Evolutionary conservation across 2,797 vertebrate genomes (phyloP).

Genomic region (Amniataba percoides): DNA sequence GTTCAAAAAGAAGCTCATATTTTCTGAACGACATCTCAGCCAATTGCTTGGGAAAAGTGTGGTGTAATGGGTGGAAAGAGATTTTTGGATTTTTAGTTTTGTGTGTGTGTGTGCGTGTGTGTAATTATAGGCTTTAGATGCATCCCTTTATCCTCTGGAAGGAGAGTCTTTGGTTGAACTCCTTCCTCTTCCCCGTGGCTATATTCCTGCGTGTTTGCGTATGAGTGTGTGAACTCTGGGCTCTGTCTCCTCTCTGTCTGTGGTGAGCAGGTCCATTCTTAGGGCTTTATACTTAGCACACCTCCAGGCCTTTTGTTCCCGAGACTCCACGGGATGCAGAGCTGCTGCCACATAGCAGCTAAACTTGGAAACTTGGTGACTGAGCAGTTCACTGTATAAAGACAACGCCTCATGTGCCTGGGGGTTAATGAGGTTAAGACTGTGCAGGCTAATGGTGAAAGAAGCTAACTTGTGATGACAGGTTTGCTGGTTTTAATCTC

Average conservation of each 20-base stretch:
- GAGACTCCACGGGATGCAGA: slow-evolving; percentile 41
- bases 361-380: slow-evolving; percentile 22
- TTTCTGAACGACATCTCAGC: slow-evolving; percentile 57
- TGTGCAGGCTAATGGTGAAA: slow-evolving; percentile 15
- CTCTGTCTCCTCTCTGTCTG: slow-evolving; percentile 72
- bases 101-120: slow-evolving; percentile 59
- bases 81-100: slow-evolving; percentile 73
- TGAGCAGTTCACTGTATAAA: slow-evolving; percentile 6
- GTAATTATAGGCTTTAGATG: slow-evolving; percentile 80
- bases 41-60: slow-evolving; percentile 70
- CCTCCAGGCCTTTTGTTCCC: slow-evolving; percentile 63
- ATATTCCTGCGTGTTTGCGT: slow-evolving; percentile 52
- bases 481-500: slow-evolving; percentile 32
- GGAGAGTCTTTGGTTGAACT: slow-evolving; percentile 71
- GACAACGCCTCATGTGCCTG: slow-evolving; percentile 4
- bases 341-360: slow-evolving; percentile 25
- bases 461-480: slow-evolving; percentile 25
- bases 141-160: slow-evolving; percentile 80
- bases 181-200: slow-evolving; percentile 70
- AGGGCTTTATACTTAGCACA: slow-evolving; percentile 57
- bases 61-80: slow-evolving; percentile 74
- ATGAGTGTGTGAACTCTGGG: slow-evolving; percentile 31
- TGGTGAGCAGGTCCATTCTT: slow-evolving; percentile 68
- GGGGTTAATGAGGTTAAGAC: slow-evolving; percentile 35
- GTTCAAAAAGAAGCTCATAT: slow-evolving; percentile 53